Evolutionary conservation across 92 coral and sea anemone species (phyloP).

Genomic region (Bergia sp.): DNA sequence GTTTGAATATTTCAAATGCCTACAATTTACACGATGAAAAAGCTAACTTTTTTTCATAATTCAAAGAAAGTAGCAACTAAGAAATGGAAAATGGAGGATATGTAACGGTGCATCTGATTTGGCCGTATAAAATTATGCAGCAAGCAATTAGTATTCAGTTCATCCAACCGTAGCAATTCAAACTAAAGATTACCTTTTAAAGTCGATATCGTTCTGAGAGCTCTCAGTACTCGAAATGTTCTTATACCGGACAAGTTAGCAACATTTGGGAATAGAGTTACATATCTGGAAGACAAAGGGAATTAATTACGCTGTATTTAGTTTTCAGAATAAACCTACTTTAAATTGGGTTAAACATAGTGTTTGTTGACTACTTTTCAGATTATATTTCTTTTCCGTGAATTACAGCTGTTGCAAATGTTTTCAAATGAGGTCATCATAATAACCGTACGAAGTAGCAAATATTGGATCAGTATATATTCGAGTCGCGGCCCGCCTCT

Average conservation of each 20-base stretch:
- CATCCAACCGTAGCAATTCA: neutral
- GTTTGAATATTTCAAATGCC: too few relatives aligned
- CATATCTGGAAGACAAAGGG: constrained; percentile 63
- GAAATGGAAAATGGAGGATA: too few relatives aligned
- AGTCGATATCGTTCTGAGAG: constrained; percentile 90
- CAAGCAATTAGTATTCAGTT: too few relatives aligned
- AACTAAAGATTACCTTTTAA: constrained; percentile 76
- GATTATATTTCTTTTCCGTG: neutral
- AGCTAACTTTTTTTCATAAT: too few relatives aligned
- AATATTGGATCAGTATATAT: too few relatives aligned
- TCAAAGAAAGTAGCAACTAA: too few relatives aligned
- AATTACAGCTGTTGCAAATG: neutral
- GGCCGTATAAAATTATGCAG: too few relatives aligned
- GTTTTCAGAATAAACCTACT: too few relatives aligned
- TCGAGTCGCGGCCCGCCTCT: neutral
- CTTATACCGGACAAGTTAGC: constrained; percentile 89
- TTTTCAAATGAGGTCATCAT: neutral
- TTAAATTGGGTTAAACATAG: neutral
- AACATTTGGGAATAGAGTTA: constrained; percentile 85
- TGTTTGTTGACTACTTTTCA: neutral
- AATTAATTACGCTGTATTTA: neutral
- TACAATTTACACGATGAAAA: too few relatives aligned
- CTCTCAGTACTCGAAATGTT: constrained; percentile 92
- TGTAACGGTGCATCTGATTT: too few relatives aligned
- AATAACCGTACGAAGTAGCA: too few relatives aligned